Conservation (phyloP, 1,140 invertebrate genomes). For the Sycobia sp. region DNA sequence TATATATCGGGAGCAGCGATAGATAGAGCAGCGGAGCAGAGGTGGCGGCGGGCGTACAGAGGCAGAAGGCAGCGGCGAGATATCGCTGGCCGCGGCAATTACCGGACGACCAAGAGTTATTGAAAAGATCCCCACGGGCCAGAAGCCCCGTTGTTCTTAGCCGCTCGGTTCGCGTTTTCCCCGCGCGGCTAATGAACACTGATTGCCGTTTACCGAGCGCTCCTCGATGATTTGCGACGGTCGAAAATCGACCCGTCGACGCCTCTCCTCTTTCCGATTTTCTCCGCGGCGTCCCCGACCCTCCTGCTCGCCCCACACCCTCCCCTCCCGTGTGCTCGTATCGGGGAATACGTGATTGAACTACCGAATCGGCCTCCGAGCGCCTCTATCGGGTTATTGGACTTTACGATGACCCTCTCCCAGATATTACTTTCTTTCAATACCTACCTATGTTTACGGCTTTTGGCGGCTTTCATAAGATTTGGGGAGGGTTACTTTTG, state of each 20-base stretch:
- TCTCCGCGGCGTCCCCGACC: constrained; percentile 9
- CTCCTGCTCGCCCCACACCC: background rate
- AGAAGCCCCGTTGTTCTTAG: constrained; percentile 24
- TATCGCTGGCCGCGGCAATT: constrained; percentile 57
- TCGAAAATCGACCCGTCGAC: background rate
- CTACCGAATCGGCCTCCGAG: constrained; percentile 13
- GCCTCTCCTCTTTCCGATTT: background rate
- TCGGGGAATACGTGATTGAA: constrained; percentile 33
- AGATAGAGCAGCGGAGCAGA: constrained; percentile 38
- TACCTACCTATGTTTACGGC: constrained; percentile 33
- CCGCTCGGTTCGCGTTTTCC: constrained; percentile 45
- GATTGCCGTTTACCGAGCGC: constrained; percentile 54
- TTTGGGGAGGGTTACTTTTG: constrained; percentile 9
- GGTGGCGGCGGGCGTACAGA: constrained; percentile 37
- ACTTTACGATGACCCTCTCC: constrained; percentile 28
- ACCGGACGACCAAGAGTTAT: constrained; percentile 59
- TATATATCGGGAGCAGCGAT: background rate
- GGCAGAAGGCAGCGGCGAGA: constrained; percentile 38
- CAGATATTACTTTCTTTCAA: constrained; percentile 37
- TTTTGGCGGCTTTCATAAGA: constrained; percentile 29
- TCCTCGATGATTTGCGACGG: constrained; percentile 52
- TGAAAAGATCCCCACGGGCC: constrained; percentile 58
- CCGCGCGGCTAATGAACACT: constrained; percentile 57
- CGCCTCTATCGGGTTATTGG: constrained; percentile 32
- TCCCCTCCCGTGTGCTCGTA: too few species aligned